Conservation (phyloP, 2,113 vertebrate genomes). For the Phylloscopus whistleri region DNA sequence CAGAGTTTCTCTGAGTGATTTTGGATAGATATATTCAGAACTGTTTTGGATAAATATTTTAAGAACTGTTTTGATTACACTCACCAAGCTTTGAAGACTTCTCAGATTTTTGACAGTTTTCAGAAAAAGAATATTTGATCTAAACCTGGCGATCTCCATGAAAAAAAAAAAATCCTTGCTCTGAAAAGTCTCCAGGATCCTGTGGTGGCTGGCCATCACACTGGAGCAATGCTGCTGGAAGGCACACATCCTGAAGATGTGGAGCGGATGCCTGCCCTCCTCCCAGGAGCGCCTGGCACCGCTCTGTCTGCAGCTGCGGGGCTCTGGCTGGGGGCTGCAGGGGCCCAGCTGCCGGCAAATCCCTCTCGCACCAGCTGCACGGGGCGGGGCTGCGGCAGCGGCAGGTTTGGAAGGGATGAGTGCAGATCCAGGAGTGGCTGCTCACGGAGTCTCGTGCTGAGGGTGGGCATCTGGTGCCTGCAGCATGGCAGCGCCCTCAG, state of each 20-base stretch:
- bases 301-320: rapidly evolving
- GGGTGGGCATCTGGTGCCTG: background rate
- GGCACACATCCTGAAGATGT: rapidly evolving
- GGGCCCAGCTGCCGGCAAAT: background rate
- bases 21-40: background rate
- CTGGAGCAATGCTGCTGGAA: background rate
- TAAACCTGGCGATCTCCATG: background rate
- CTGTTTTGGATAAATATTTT: background rate
- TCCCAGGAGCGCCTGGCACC: rapidly evolving
- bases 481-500: rapidly evolving
- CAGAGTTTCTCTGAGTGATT: background rate
- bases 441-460: rapidly evolving
- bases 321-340: background rate
- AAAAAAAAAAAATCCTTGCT: background rate
- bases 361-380: background rate
- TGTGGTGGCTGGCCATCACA: background rate
- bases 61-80: background rate
- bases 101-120: background rate
- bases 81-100: background rate
- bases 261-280: rapidly evolving
- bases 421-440: background rate
- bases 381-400: rapidly evolving
- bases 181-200: background rate
- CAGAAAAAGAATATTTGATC: background rate
- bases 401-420: rapidly evolving